phyloP scores from a whole-genome alignment of 2,797 vertebrate species.

The Discoglossus pictus region DNA sequence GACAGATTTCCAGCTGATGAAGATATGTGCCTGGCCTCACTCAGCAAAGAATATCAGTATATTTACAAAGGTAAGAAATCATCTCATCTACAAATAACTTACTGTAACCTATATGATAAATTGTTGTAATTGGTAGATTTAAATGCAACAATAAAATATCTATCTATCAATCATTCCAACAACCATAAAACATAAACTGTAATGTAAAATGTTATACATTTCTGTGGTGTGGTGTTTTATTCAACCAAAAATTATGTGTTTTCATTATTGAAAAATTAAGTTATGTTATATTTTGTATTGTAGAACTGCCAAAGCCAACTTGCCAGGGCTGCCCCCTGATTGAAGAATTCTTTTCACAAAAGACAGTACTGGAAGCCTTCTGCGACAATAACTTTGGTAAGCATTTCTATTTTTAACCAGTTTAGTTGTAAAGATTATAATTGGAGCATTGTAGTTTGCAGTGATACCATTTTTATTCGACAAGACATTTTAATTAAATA shows the following conservation, averaged over 20 bases:
- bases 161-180: too few species aligned
- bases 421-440: conserved; percentile 27
- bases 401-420: conserved; percentile 43
- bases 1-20: conserved; percentile 79
- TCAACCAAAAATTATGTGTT: too few species aligned
- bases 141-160: too few species aligned
- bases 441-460: too few species aligned
- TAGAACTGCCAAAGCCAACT: conserved; percentile 79
- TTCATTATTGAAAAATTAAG: too few species aligned
- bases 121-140: too few species aligned
- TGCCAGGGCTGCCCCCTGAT: conserved; percentile 84
- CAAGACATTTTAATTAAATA: too few species aligned
- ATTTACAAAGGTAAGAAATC: conserved; percentile 75
- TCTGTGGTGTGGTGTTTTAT: too few species aligned
- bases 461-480: conserved; percentile 29
- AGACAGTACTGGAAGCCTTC: conserved; percentile 75
- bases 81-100: too few species aligned
- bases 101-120: too few species aligned
- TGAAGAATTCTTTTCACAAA: conserved; percentile 72
- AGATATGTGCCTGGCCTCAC: conserved; percentile 78
- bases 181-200: too few species aligned
- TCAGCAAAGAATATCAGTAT: conserved; percentile 67
- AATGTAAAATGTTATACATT: too few species aligned
- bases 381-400: conserved; percentile 84
- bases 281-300: conserved; percentile 45